Conservation (phyloP, 1,140 invertebrate genomes). For the Zaprionus kolodkinae region DNA sequence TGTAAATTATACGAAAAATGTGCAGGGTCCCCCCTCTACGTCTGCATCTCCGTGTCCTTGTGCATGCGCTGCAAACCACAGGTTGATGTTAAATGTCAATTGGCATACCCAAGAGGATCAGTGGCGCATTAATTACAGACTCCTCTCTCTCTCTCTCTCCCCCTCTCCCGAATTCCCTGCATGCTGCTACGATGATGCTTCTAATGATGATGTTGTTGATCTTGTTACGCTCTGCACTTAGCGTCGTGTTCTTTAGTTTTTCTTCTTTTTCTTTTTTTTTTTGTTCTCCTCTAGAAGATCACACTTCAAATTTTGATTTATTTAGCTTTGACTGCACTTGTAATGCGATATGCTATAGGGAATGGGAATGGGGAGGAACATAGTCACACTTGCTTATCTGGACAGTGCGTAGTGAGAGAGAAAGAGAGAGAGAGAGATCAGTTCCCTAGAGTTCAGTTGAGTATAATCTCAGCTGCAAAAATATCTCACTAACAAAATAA, state of each 20-base stretch:
- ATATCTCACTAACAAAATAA: background rate
- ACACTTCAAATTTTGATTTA: conserved; percentile 73
- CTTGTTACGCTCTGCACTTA: conserved; percentile 75
- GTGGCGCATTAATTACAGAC: conserved; percentile 70
- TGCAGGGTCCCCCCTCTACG: conserved; percentile 5
- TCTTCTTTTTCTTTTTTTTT: too few relatives aligned
- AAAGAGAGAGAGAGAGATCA: background rate
- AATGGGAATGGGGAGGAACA: background rate
- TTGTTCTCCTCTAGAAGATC: conserved; percentile 16
- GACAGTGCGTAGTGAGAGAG: background rate
- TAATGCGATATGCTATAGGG: conserved; percentile 53
- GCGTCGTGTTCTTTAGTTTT: conserved; percentile 33
- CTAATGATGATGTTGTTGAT: conserved; percentile 79
- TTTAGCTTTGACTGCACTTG: conserved; percentile 72
- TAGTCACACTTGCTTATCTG: conserved; percentile 37
- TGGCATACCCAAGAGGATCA: conserved; percentile 76
- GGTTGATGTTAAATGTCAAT: conserved; percentile 83
- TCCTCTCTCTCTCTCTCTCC: background rate
- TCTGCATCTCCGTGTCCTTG: conserved; percentile 5
- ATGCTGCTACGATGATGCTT: conserved; percentile 44
- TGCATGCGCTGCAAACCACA: conserved; percentile 54
- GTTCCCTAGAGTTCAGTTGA: background rate
- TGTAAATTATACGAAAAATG: conserved; percentile 43
- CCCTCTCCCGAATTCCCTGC: background rate
- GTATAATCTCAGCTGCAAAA: too few relatives aligned